phyloP scores from a whole-genome alignment of 1,140 invertebrate species.

The Trichonephila clavipes region DNA sequence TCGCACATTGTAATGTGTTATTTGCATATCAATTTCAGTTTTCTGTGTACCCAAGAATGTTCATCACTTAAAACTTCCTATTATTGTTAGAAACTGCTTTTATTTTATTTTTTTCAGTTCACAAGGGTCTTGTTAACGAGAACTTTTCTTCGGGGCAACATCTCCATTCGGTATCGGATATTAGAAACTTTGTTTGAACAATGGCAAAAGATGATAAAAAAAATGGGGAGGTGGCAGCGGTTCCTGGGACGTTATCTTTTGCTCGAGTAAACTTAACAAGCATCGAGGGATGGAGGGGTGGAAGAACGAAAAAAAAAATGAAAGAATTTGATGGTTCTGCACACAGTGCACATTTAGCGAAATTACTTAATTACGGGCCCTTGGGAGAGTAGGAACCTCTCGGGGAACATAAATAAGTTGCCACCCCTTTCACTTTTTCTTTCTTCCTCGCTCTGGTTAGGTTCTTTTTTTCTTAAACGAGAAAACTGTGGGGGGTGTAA shows the following conservation, averaged over 20 bases:
- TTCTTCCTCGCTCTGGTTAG: not conserved
- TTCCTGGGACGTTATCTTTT: not conserved
- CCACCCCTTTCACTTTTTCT: not conserved
- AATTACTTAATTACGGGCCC: constrained; percentile 14
- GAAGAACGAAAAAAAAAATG: not conserved
- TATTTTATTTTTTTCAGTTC: not conserved
- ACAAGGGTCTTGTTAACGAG: not conserved
- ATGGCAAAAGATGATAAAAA: not conserved
- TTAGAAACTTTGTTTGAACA: not conserved
- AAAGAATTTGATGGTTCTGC: not conserved
- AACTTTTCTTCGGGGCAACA: not conserved
- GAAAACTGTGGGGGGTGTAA: not conserved
- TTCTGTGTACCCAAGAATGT: too few relatives aligned
- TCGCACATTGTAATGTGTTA: too few relatives aligned
- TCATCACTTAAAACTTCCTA: too few relatives aligned
- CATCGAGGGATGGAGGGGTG: not conserved
- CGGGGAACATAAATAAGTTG: not conserved
- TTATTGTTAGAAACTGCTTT: not conserved
- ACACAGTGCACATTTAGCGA: not conserved
- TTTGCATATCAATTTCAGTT: too few relatives aligned
- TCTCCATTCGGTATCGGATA: not conserved
- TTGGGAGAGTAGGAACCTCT: not conserved
- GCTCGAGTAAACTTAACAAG: not conserved
- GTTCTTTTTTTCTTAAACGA: not conserved
- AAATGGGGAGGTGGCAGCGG: not conserved